A percentile compares a stretch with the other conserved stretches of the same genome.
phyloP scores from a whole-genome alignment of 1,140 invertebrate species.

The Sycophaga agraensis region DNA sequence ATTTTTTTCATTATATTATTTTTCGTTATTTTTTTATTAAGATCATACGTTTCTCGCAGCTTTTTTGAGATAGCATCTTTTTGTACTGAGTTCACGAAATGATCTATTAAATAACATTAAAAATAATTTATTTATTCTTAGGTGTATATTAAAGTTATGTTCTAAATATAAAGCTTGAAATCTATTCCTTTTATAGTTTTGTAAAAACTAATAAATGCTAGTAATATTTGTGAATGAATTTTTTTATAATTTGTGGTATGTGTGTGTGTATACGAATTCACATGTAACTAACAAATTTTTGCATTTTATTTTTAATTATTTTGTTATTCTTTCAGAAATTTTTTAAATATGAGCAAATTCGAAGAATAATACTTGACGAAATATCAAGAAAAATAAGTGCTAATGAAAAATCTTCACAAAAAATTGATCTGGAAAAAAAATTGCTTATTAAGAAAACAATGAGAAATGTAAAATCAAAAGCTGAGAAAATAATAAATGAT shows the following conservation, averaged over 20 bases:
- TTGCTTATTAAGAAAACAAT: conserved; percentile 49
- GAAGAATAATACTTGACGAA: conserved; percentile 56
- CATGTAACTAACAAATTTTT: not conserved
- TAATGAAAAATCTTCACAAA: conserved; percentile 33
- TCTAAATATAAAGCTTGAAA: not conserved
- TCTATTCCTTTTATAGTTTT: no score
- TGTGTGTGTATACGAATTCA: not conserved
- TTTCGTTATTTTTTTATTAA: no score
- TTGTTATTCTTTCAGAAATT: conserved; percentile 51
- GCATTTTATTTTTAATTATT: conserved; percentile 16
- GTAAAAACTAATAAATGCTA: no score
- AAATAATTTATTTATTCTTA: not conserved
- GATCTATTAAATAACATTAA: not conserved
- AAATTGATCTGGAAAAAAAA: conserved; percentile 40
- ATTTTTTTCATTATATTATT: no score
- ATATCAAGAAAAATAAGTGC: conserved; percentile 50
- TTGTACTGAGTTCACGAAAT: no score
- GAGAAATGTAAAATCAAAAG: conserved; percentile 60
- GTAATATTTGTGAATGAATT: no score
- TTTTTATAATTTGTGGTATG: no score
- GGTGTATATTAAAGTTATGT: no score
- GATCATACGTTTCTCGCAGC: no score
- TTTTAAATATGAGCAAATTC: conserved; percentile 54
- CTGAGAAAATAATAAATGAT: conserved; percentile 52
- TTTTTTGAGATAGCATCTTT: no score